These are phyloP conservation scores for Macroteleia sp. DNA, from an alignment of 2,888 invertebrate genomes.

Conservation along the genomic window DNA sequence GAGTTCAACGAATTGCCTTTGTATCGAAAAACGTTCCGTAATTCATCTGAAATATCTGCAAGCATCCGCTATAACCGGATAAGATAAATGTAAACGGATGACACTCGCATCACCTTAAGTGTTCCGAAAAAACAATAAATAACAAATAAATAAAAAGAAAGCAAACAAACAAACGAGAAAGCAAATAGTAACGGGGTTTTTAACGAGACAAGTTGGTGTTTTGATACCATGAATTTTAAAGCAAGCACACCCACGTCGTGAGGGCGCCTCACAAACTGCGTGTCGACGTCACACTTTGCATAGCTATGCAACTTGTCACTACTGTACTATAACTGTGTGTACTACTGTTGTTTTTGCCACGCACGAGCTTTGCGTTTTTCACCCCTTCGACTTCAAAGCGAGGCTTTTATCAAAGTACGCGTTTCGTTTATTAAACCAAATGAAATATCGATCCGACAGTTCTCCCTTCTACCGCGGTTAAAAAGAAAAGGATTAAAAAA, in stretches of 20 bases:
- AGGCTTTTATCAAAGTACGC: conserved; percentile 34
- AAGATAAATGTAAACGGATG: too few species aligned
- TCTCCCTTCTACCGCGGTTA: conserved; percentile 1
- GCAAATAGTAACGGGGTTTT: too few species aligned
- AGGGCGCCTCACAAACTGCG: conserved; percentile 72
- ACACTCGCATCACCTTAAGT: too few species aligned
- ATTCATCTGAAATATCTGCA: too few species aligned
- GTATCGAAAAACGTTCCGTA: too few species aligned
- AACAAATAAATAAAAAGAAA: too few species aligned
- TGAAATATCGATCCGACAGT: conserved; percentile 39
- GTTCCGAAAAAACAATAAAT: too few species aligned
- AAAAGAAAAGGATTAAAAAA: conserved; percentile 39
- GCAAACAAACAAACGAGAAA: too few species aligned
- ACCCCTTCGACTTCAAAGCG: conserved; percentile 48
- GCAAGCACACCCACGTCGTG: conserved; percentile 39
- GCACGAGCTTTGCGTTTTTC: conserved; percentile 79
- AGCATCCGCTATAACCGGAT: too few species aligned
- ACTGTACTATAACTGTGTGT: conserved; percentile 84
- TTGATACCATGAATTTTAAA: conserved; percentile 9
- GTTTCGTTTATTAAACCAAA: conserved; percentile 41
- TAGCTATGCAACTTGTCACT: conserved; percentile 83
- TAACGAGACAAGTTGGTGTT: neutral
- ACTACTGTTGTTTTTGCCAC: conserved; percentile 81
- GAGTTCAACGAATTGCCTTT: too few species aligned
- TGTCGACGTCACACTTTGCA: conserved; percentile 81